A percentile compares a stretch with the other conserved stretches of the same genome.
phyloP scores from a whole-genome alignment of 2,888 invertebrate genomes.

The Lasioglossum marginatum region DNA sequence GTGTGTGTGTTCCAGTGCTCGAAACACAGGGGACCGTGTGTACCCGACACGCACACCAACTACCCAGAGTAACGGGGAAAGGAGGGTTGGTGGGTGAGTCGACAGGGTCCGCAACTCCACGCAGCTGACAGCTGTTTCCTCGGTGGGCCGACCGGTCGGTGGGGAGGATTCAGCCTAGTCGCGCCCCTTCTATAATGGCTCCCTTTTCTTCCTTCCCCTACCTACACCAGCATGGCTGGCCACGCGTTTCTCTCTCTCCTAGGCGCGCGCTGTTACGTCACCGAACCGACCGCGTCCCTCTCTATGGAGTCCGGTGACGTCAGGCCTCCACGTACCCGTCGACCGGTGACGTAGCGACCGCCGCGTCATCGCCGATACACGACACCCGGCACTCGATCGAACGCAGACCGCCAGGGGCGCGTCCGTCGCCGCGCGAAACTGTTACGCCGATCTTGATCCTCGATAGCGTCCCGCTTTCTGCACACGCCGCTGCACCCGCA shows the following conservation, averaged over 20 bases:
- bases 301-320: conserved; percentile 4
- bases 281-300: conserved; percentile 52
- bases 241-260: conserved; percentile 71
- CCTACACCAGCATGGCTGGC: conserved; percentile 82
- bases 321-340: not conserved
- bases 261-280: conserved; percentile 61
- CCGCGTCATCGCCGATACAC: conserved; percentile 67
- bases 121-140: conserved; percentile 84
- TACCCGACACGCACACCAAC: not conserved
- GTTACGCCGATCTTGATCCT: conserved; percentile 54
- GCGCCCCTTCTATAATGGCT: conserved; percentile 85
- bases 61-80: conserved; percentile 59
- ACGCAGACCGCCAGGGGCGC: conserved; percentile 62
- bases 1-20: conserved; percentile 70
- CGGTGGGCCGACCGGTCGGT: conserved; percentile 84
- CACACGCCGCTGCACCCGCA: conserved; percentile 23
- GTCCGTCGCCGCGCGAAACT: conserved; percentile 44
- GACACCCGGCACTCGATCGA: conserved; percentile 54
- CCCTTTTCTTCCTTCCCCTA: conserved; percentile 84
- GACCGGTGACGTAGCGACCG: conserved; percentile 64
- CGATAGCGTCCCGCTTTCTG: conserved; percentile 21
- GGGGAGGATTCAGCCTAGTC: conserved; percentile 85
- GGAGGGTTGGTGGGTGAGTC: conserved; percentile 72
- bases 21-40: conserved; percentile 47
- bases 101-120: conserved; percentile 79